These are phyloP conservation scores for Ceyx margarethae DNA, from an alignment of 2,113 vertebrate species.

Conservation along the genomic window DNA sequence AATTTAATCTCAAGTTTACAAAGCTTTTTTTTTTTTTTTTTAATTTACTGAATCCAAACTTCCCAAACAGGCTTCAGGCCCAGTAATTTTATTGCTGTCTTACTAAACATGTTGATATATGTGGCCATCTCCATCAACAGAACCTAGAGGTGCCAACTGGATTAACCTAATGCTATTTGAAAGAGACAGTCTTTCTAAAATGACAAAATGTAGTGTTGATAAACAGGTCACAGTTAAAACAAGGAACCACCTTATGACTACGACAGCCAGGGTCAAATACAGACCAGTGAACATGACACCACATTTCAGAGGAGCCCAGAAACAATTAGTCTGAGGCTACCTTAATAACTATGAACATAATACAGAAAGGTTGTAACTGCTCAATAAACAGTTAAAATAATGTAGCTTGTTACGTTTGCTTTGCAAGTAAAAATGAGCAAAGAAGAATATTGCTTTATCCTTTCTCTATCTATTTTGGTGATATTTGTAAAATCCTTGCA, in stretches of 20 bases:
- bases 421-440: neutral
- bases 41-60: neutral
- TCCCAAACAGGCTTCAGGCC: neutral
- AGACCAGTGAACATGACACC: neutral
- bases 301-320: neutral
- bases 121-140: neutral
- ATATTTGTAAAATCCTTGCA: neutral
- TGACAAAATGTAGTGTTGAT: neutral
- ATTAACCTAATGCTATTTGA: neutral
- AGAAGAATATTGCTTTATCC: neutral
- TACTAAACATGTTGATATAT: neutral
- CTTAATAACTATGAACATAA: neutral
- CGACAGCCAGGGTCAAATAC: neutral
- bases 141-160: neutral
- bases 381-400: neutral
- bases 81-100: neutral
- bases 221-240: neutral
- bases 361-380: neutral
- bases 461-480: neutral
- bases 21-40: neutral
- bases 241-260: neutral
- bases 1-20: neutral
- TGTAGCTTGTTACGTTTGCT: neutral
- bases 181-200: neutral
- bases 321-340: neutral